Conservation (phyloP, 2,113 vertebrate species). For the Gallinago jamesoni region DNA sequence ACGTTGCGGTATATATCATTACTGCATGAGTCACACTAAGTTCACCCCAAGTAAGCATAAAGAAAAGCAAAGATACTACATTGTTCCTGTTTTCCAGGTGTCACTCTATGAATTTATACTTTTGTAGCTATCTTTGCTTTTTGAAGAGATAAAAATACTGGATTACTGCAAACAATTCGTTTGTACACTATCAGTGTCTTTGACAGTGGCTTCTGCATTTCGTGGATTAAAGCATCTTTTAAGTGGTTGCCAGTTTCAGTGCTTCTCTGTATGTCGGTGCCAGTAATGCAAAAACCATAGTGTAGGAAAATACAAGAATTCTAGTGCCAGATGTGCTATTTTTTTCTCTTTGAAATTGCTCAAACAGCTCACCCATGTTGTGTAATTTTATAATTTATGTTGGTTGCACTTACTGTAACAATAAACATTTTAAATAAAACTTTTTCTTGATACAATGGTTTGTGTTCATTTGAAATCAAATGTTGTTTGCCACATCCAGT, state of each 20-base stretch:
- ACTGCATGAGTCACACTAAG: background rate
- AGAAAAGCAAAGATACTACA: background rate
- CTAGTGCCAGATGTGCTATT: background rate
- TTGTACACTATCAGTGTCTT: background rate
- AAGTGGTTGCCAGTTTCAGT: background rate
- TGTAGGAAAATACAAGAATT: background rate
- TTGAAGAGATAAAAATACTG: background rate
- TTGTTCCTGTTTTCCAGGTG: background rate
- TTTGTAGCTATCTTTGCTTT: background rate
- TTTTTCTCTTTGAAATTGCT: background rate
- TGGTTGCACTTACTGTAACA: background rate
- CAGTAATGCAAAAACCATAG: background rate
- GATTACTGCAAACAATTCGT: background rate
- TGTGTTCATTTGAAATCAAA: background rate
- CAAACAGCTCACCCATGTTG: background rate
- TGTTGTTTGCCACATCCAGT: background rate
- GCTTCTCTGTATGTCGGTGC: background rate
- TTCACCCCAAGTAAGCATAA: background rate
- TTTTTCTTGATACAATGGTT: background rate
- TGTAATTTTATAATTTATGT: background rate
- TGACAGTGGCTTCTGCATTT: background rate
- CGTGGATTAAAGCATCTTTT: background rate
- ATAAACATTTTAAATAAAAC: background rate
- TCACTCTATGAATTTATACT: background rate
- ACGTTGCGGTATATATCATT: background rate